Base-by-base conservation (phyloP, 1,140 invertebrate genomes). In the Zaprionus nigranus region DNA sequence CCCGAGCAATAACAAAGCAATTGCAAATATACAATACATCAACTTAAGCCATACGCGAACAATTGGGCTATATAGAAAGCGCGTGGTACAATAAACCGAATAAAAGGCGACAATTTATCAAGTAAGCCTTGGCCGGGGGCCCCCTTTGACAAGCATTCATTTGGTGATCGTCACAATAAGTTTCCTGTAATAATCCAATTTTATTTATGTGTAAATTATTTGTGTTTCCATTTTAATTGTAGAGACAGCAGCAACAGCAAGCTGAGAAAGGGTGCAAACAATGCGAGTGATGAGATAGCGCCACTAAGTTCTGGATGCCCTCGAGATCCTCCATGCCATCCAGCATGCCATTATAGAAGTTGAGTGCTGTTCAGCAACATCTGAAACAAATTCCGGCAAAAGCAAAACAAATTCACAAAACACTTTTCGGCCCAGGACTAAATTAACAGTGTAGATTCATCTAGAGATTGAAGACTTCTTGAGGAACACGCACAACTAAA, bases 341-440 rank as follows among this genome's bases (percentile, higher is more conserved):
- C 77, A 88, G 68, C 46, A 87, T 88, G 84, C 63, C 72, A 62
- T 36, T 60, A 43, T 85, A 76, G 63, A 57, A 72, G 43, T 24
- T 34, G 43, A 53, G 36, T 65, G 71, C 22, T 54, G 46, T 15
- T 6, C 46, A 40, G 40, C 54, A 36, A 66, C 51, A 46, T 15
- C 24, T 20, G 20, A 13, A 13, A 62, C 43, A 54, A 22, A n/a
- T 34, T 26, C 26, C 1, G 53, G 13, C 24, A n/a, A 3, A n/a
- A 56, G 24, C 40, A 62, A 43, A 62, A 40, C 12, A 34, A 49
- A 38, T 34, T 5, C 43, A 60, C 13, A 43, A 56, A 57, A 43
- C 36, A 51, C 57, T 22, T 28, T 20, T 54, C 49, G 58, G 49
- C 57, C 15, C 53, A 60, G 24, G 67, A 38, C 12, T 43, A 59